These are phyloP conservation scores for Asteroscopus sphinx DNA, from an alignment of 2,888 invertebrate species.

Conservation along the genomic window DNA sequence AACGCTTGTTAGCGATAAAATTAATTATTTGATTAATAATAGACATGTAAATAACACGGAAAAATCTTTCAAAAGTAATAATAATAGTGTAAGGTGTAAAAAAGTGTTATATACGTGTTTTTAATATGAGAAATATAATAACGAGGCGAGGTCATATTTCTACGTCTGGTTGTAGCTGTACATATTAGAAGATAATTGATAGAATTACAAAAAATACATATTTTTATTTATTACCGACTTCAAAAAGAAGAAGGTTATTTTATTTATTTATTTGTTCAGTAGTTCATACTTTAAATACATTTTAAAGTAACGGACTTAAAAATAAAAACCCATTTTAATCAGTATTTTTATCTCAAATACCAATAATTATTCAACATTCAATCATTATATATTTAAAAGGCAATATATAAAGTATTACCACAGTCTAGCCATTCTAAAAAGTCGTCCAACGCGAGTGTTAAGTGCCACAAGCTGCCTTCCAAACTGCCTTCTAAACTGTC, in stretches of 20 bases:
- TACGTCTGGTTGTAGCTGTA: conserved; percentile 16
- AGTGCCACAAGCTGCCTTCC: too few species aligned
- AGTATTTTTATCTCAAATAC: conserved; percentile 8
- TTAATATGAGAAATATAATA: conserved; percentile 44
- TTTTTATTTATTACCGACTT: too few species aligned
- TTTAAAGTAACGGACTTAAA: too few species aligned
- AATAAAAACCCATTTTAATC: neutral
- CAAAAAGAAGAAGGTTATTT: too few species aligned
- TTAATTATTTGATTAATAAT: conserved; percentile 28
- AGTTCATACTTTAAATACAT: too few species aligned
- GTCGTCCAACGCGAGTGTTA: too few species aligned
- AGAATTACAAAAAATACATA: too few species aligned
- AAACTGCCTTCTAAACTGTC: too few species aligned
- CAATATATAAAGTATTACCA: neutral
- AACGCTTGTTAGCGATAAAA: conserved; percentile 26
- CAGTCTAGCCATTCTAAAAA: too few species aligned
- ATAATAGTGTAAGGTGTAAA: conserved; percentile 41
- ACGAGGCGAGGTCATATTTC: conserved; percentile 54
- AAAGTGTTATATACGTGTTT: conserved; percentile 50
- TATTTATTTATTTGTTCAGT: too few species aligned
- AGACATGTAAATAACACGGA: conserved; percentile 48
- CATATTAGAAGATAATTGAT: too few species aligned
- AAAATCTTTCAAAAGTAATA: conserved; percentile 44
- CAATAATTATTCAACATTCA: conserved; percentile 18
- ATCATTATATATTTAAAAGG: conserved; percentile 14